Percentiles rank a stretch among this genome's conserved stretches.
Evolutionary conservation across 2,797 vertebrate species (phyloP).

Genomic region (Gallirallus australis): DNA sequence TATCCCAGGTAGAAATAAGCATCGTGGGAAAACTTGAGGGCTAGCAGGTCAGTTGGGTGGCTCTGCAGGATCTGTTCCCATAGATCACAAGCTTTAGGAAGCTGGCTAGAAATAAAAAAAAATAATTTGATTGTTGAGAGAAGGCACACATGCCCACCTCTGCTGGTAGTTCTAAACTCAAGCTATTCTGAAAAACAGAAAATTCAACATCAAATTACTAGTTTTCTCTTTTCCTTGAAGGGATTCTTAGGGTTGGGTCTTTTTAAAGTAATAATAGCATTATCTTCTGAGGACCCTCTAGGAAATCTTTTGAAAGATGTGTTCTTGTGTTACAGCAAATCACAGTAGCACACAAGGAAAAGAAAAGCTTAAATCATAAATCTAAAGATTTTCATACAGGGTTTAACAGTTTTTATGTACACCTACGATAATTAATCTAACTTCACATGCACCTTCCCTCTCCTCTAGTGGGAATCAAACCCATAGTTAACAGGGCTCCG

Average conservation of each 20-base stretch:
- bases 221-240: background rate
- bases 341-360: background rate
- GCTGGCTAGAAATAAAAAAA: constrained; percentile 76
- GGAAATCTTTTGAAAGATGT: background rate
- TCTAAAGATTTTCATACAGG: background rate
- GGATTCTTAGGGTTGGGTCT: background rate
- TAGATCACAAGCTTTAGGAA: constrained; percentile 81
- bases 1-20: constrained; percentile 90
- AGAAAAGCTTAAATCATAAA: background rate
- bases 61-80: constrained; percentile 92
- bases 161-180: background rate
- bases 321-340: background rate
- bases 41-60: constrained; percentile 92
- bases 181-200: background rate
- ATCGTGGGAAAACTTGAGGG: constrained; percentile 92
- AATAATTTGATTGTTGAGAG: background rate
- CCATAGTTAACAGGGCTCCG: background rate
- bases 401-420: background rate
- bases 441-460: background rate
- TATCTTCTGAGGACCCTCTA: background rate
- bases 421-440: background rate
- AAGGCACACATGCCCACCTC: background rate
- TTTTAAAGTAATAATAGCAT: background rate
- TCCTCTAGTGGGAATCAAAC: background rate
- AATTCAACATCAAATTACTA: background rate